Percentiles rank a stretch among this genome's conserved stretches.
These are phyloP conservation scores for Spermophilus dauricus DNA, from an alignment of 2,113 vertebrate genomes.

Conservation along the genomic window DNA sequence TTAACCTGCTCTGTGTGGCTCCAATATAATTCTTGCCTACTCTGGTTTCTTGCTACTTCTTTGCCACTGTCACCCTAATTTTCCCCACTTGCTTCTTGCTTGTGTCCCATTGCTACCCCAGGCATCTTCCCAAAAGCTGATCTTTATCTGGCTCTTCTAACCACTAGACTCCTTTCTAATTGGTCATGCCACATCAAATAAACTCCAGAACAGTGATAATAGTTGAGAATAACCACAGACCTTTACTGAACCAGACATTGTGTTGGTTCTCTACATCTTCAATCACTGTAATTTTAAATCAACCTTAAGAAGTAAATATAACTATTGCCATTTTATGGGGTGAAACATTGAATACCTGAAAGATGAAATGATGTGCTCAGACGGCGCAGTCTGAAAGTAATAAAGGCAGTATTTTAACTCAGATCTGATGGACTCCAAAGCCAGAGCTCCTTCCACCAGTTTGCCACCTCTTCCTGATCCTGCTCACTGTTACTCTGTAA, in stretches of 20 bases:
- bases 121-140: background rate
- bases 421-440: background rate
- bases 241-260: background rate
- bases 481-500: background rate
- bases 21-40: background rate
- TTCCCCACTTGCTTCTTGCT: background rate
- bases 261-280: background rate
- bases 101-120: background rate
- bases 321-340: background rate
- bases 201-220: background rate
- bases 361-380: background rate
- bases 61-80: too few relatives aligned
- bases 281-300: constrained; percentile 37
- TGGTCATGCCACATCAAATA: background rate
- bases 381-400: fast-evolving
- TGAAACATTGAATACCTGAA: background rate
- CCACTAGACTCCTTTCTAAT: background rate
- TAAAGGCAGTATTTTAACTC: background rate
- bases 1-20: background rate
- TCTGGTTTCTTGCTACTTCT: background rate
- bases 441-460: background rate
- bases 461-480: background rate
- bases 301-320: background rate
- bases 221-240: background rate
- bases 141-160: background rate